Conservation (phyloP, 2,888 invertebrate species). For the Caenorhabditis macrosperma region DNA sequence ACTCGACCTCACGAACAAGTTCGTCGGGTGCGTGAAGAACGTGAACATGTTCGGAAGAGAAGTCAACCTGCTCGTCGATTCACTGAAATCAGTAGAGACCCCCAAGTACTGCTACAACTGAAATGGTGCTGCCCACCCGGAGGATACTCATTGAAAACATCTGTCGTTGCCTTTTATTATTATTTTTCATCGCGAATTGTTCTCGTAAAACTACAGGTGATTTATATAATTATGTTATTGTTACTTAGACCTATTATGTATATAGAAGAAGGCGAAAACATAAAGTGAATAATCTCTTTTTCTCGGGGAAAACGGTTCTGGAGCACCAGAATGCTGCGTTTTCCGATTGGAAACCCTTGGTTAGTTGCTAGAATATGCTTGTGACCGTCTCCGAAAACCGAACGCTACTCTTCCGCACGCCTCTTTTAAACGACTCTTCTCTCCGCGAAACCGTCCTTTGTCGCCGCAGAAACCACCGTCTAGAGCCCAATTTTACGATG, state of each 20-base stretch:
- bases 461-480: slow-evolving; percentile 39
- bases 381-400: slow-evolving; percentile 57
- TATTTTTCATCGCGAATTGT: slow-evolving; percentile 28
- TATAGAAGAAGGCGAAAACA: slow-evolving; percentile 7
- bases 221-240: slow-evolving; percentile 26
- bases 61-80: slow-evolving; percentile 49
- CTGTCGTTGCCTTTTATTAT: not conserved
- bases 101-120: slow-evolving; percentile 57
- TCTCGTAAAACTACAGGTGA: slow-evolving; percentile 51
- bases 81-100: slow-evolving; percentile 37
- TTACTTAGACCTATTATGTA: slow-evolving; percentile 7
- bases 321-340: slow-evolving; percentile 29
- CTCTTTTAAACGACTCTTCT: slow-evolving; percentile 32
- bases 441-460: slow-evolving; percentile 24
- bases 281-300: not conserved
- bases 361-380: slow-evolving; percentile 40
- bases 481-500: slow-evolving; percentile 61
- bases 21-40: slow-evolving; percentile 59
- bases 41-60: slow-evolving; percentile 42
- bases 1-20: slow-evolving; percentile 39
- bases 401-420: slow-evolving; percentile 15
- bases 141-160: not conserved
- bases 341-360: not conserved
- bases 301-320: slow-evolving; percentile 19
- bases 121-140: not conserved